Conservation (phyloP, 2,797 vertebrate species). For the Meda fulgida region DNA sequence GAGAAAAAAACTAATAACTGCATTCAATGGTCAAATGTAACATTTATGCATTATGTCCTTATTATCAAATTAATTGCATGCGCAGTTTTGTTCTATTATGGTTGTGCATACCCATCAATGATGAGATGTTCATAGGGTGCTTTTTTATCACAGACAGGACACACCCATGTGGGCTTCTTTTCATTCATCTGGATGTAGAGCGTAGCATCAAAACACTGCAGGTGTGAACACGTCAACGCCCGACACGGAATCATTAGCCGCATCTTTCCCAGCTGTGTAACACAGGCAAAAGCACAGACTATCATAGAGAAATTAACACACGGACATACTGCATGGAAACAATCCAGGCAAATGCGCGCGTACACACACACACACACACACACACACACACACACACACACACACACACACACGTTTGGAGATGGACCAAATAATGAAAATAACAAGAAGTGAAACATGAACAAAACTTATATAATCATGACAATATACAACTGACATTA, state of each 20-base stretch:
- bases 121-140: conserved; percentile 96
- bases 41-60: not conserved
- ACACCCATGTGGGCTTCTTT: conserved; percentile 98
- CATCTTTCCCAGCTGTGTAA: conserved; percentile 93
- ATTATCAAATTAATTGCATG: not conserved
- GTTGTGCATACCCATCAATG: conserved; percentile 89
- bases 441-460: conserved; percentile 25
- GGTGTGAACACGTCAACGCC: conserved; percentile 94
- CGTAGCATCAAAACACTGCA: conserved; percentile 97
- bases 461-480: conserved; percentile 19
- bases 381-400: not conserved
- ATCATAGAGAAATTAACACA: conserved; percentile 41
- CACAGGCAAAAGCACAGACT: conserved; percentile 6
- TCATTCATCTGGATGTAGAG: conserved; percentile 99
- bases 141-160: conserved; percentile 97
- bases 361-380: not conserved
- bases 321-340: not conserved
- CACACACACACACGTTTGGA: not conserved
- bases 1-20: not conserved
- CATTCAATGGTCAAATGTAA: not conserved
- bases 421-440: conserved; percentile 22
- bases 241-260: conserved; percentile 94
- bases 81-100: not conserved
- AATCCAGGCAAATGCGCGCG: not conserved
- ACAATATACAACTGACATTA: conserved; percentile 18